phyloP scores from a whole-genome alignment of 1,140 invertebrate genomes.

The Drosophila insularis region DNA sequence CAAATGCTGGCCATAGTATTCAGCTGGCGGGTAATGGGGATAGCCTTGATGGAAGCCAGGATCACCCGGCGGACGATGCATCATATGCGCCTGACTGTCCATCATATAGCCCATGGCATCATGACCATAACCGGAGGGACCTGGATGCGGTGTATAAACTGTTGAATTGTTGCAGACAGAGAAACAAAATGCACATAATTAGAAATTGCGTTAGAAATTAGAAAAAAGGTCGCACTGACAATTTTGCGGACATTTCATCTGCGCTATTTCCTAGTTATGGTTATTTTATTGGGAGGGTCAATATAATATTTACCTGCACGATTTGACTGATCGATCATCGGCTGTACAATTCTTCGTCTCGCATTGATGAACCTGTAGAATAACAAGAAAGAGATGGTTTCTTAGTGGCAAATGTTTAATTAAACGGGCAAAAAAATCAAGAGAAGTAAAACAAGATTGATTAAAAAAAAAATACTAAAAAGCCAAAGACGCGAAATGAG shows the following conservation, averaged over 20 bases:
- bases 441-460: slow-evolving; percentile 23
- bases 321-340: slow-evolving; percentile 99
- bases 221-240: slow-evolving; percentile 16
- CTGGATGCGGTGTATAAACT: slow-evolving; percentile 95
- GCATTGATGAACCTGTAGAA: slow-evolving; percentile 98
- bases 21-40: slow-evolving; percentile 92
- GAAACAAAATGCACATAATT: slow-evolving; percentile 83
- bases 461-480: neutral
- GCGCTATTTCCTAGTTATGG: slow-evolving; percentile 74
- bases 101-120: slow-evolving; percentile 98
- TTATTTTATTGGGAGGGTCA: slow-evolving; percentile 52
- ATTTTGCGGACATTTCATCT: slow-evolving; percentile 35
- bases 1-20: slow-evolving; percentile 95
- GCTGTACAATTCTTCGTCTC: slow-evolving; percentile 97
- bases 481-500: neutral
- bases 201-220: slow-evolving; percentile 65
- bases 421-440: slow-evolving; percentile 33
- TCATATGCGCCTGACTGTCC: slow-evolving; percentile 96
- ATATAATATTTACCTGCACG: slow-evolving; percentile 91
- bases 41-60: slow-evolving; percentile 95
- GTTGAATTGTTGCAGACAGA: slow-evolving; percentile 69
- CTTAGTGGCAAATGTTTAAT: slow-evolving; percentile 43
- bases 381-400: slow-evolving; percentile 52
- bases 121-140: slow-evolving; percentile 97
- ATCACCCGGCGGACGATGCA: slow-evolving; percentile 95